Percentiles rank a stretch among this genome's conserved stretches.
Conservation (phyloP, 2,888 invertebrate genomes). For the Pogonocherus hispidulus region DNA sequence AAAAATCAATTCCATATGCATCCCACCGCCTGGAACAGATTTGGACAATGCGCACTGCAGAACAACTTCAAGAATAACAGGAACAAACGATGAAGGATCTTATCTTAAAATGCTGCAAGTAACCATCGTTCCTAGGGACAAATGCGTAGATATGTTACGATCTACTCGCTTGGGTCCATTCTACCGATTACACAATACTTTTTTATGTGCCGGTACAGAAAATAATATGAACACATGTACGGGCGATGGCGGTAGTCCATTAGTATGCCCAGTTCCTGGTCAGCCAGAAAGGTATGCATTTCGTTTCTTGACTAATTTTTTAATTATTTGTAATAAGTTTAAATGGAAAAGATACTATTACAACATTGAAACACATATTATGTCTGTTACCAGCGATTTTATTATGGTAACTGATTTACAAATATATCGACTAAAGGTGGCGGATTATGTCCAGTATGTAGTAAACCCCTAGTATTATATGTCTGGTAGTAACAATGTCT, state of each 20-base stretch:
- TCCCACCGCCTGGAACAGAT: conserved; percentile 7
- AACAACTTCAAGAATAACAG: background rate
- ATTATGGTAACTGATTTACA: no score
- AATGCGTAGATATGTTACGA: background rate
- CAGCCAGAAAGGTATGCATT: conserved; percentile 16
- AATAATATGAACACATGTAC: background rate
- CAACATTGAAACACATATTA: no score
- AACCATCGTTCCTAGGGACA: conserved; percentile 10
- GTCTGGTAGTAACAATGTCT: no score
- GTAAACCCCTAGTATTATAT: no score
- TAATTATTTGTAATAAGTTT: no score
- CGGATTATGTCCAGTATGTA: no score
- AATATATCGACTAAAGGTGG: no score
- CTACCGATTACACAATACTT: conserved; percentile 18
- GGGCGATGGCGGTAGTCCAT: conserved; percentile 18
- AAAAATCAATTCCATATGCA: conserved; percentile 20
- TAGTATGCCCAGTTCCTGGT: conserved; percentile 23
- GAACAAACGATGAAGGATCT: background rate
- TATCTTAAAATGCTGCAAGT: conserved; percentile 12
- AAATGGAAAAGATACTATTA: no score
- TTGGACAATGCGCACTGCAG: conserved; percentile 5
- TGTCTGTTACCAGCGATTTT: no score
- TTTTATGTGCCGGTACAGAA: conserved; percentile 4
- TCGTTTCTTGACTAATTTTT: no score
- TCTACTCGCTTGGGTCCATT: conserved; percentile 13